Evolutionary conservation across 2,888 invertebrate species (phyloP).

Genomic region (Nipponacmea schrenckii): DNA sequence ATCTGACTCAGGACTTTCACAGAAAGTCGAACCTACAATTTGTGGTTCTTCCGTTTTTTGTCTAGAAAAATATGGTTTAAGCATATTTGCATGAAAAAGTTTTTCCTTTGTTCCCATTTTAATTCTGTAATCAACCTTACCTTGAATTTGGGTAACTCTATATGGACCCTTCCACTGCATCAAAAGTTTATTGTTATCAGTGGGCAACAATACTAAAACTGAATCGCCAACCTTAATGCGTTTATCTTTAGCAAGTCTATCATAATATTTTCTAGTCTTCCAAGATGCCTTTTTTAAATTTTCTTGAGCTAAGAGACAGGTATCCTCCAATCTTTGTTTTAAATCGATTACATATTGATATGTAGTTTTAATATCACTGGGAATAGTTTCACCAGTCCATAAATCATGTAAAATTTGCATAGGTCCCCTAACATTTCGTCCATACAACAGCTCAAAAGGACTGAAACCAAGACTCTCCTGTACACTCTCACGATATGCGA

Average conservation of each 20-base stretch:
- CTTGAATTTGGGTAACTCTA: slow-evolving; percentile 19
- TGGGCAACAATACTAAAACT: slow-evolving; percentile 36
- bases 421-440: slow-evolving; percentile 21
- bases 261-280: slow-evolving; percentile 28
- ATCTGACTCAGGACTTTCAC: too few species aligned
- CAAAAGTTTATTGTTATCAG: slow-evolving; percentile 36
- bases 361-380: slow-evolving; percentile 10
- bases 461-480: slow-evolving; percentile 22
- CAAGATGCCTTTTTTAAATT: slow-evolving; percentile 16
- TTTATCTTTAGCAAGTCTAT: slow-evolving; percentile 26
- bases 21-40: too few species aligned
- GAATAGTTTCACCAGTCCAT: slow-evolving; percentile 11
- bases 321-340: slow-evolving; percentile 28
- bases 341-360: slow-evolving; percentile 24
- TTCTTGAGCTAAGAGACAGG: slow-evolving; percentile 27
- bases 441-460: slow-evolving; percentile 25
- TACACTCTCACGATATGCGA: slow-evolving; percentile 28
- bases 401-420: slow-evolving; percentile 20
- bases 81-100: too few species aligned
- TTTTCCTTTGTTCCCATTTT: slow-evolving; percentile 24
- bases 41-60: too few species aligned
- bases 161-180: slow-evolving; percentile 35
- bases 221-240: slow-evolving; percentile 29
- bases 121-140: slow-evolving; percentile 27
- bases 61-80: too few species aligned